A percentile compares a stretch with the other conserved stretches of the same genome.
phyloP scores from a whole-genome alignment of 2,797 vertebrate genomes.

The Merluccius polli region DNA sequence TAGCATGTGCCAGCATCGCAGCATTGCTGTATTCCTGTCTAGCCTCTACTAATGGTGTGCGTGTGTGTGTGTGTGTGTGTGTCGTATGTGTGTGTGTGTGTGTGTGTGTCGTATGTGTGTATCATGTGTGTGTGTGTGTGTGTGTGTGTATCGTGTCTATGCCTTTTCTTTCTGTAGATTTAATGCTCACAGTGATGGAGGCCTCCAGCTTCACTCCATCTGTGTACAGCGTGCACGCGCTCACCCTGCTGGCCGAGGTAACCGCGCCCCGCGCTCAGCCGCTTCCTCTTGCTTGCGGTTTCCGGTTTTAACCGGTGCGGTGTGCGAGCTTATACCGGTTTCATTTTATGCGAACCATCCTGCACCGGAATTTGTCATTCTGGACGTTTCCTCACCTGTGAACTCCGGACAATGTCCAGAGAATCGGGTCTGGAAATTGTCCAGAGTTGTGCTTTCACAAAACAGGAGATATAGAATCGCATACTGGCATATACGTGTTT shows the following conservation, averaged over 20 bases:
- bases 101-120: slow-evolving; percentile 23
- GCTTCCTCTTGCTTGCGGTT: too few relatives aligned
- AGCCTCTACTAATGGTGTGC: slow-evolving; percentile 41
- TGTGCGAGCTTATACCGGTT: too few relatives aligned
- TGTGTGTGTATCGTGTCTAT: slow-evolving; percentile 14
- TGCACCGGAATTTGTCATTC: too few relatives aligned
- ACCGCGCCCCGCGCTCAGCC: slow-evolving; percentile 51
- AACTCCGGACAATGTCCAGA: too few relatives aligned
- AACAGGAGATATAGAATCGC: too few relatives aligned
- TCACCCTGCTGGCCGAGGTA: slow-evolving; percentile 97
- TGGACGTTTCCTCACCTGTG: too few relatives aligned
- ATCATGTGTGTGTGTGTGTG: slow-evolving; percentile 36
- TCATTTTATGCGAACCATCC: too few relatives aligned
- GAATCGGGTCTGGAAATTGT: too few relatives aligned
- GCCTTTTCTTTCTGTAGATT: slow-evolving; percentile 80
- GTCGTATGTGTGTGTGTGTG: slow-evolving; percentile 37
- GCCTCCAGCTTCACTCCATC: slow-evolving; percentile 95
- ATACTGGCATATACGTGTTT: too few relatives aligned
- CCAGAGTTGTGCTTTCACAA: too few relatives aligned
- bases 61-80: slow-evolving; percentile 39
- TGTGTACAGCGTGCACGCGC: slow-evolving; percentile 94
- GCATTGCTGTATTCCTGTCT: slow-evolving; percentile 8
- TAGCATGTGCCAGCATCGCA: slow-evolving; percentile 21
- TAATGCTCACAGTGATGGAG: slow-evolving; percentile 93
- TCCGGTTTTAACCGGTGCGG: too few relatives aligned